Conservation (phyloP, 2,113 vertebrate genomes). For the Aspidoscelis tigris region DNA sequence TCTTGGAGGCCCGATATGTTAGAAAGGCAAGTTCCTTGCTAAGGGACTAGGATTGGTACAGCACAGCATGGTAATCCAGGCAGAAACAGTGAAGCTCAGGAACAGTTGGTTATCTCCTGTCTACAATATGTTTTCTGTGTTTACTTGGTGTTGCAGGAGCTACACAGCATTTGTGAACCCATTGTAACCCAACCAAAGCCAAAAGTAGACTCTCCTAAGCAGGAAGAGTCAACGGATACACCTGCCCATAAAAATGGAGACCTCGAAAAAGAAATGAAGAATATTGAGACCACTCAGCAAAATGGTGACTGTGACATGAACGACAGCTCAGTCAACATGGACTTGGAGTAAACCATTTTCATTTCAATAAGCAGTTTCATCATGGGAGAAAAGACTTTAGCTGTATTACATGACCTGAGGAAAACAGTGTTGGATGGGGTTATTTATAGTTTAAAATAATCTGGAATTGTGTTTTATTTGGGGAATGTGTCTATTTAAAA, state of each 20-base stretch:
- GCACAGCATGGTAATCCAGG: too few relatives aligned
- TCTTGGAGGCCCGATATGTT: too few relatives aligned
- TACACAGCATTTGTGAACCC: slow-evolving; percentile 78
- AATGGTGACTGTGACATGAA: slow-evolving; percentile 76
- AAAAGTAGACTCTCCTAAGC: slow-evolving; percentile 82
- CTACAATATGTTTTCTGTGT: not conserved
- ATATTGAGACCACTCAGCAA: slow-evolving; percentile 73
- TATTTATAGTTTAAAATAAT: slow-evolving; percentile 80
- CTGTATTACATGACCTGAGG: slow-evolving; percentile 61
- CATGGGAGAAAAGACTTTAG: slow-evolving; percentile 71
- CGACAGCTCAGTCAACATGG: slow-evolving; percentile 75
- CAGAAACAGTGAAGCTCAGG: too few relatives aligned
- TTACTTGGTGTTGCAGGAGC: slow-evolving; percentile 66
- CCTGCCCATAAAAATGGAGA: slow-evolving; percentile 72
- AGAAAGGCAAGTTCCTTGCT: too few relatives aligned
- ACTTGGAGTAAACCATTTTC: slow-evolving; percentile 75
- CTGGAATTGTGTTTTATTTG: slow-evolving; percentile 72
- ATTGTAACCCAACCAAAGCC: slow-evolving; percentile 84
- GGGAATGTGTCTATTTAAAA: slow-evolving; percentile 43
- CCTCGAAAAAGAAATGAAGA: slow-evolving; percentile 72
- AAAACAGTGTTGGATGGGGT: slow-evolving; percentile 65
- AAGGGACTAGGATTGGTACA: too few relatives aligned
- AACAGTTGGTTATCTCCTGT: not conserved
- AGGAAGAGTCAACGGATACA: slow-evolving; percentile 77
- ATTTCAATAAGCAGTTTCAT: slow-evolving; percentile 50